These are phyloP conservation scores for Tiliqua scincoides DNA, from an alignment of 2,113 vertebrate genomes.

Conservation along the genomic window DNA sequence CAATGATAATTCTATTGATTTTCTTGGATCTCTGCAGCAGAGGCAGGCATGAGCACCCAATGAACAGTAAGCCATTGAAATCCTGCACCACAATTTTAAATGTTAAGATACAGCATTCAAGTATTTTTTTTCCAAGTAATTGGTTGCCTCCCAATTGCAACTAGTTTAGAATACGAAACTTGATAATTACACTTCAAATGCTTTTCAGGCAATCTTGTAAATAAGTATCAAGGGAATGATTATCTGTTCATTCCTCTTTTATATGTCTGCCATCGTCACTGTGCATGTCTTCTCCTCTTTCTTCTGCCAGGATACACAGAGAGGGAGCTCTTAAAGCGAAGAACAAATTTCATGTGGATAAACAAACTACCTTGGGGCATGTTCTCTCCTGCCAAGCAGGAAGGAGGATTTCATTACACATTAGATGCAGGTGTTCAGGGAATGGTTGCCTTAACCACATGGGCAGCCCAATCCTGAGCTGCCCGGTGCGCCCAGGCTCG, in stretches of 20 bases:
- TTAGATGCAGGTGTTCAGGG: no score
- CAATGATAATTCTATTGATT: background rate
- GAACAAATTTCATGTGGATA: no score
- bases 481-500: no score
- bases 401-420: no score
- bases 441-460: no score
- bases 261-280: background rate
- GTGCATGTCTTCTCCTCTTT: background rate
- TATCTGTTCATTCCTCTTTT: background rate
- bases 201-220: background rate
- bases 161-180: background rate
- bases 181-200: background rate
- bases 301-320: background rate
- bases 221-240: background rate
- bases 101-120: conserved; percentile 25
- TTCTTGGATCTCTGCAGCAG: background rate
- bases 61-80: conserved; percentile 13
- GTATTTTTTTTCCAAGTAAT: conserved; percentile 18
- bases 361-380: no score
- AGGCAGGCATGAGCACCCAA: background rate
- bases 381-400: no score
- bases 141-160: conserved; percentile 15
- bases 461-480: no score
- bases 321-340: no score
- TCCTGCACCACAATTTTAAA: conserved; percentile 2